Base-by-base conservation (phyloP, 2,888 invertebrate species). In the Drosophila paracracens region DNA sequence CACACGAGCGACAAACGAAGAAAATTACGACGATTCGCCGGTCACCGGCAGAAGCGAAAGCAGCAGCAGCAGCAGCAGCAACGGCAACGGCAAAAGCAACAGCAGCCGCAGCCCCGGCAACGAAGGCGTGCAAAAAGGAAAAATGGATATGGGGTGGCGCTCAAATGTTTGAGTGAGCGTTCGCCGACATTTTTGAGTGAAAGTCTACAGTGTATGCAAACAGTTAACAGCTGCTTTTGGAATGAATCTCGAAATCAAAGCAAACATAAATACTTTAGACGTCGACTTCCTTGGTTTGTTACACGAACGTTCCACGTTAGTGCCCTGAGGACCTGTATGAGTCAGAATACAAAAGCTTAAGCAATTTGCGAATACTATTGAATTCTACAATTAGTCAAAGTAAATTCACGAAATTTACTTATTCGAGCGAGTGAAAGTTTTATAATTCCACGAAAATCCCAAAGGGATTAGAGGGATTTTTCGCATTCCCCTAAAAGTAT, bases 11-110 rank as follows among this genome's bases (percentile, higher is more conserved):
- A 40, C 38, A 50, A 58, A 62, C 81, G 77, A 78, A 59, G 71
- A 67, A 64, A 76, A 62, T 46, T 67, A 57, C 71, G 77, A 64
- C 59, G 43, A 61, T 50, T 64, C 62, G 61, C 67, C 71, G 70
- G 63, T 76, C 81, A 64, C 78, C 78, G 78, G 78, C 71, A 81
- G 71, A 77, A 81, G 81, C 70, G 21, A 61, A 60, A 50, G 51
- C 59, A 58, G 58, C 60, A 61, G 40, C 72, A 63, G 43, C 58
- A 51, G 46, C 7, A 40, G 18, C 70, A 33, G 29, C 40, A 40
- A 29, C 43, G 35, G 52, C 31, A 48, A 51, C 1, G 18, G 43
- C 62, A 57, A 40, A 51, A 62, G 48, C 51, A 46, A 4, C 59
- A 48, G 33, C 64, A n/a, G 50, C 56, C 18, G 56, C 31, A 33